Percentiles rank a stretch among this genome's conserved stretches.
Conservation (phyloP, 2,113 vertebrate genomes). For the Paradisaea rubra region DNA sequence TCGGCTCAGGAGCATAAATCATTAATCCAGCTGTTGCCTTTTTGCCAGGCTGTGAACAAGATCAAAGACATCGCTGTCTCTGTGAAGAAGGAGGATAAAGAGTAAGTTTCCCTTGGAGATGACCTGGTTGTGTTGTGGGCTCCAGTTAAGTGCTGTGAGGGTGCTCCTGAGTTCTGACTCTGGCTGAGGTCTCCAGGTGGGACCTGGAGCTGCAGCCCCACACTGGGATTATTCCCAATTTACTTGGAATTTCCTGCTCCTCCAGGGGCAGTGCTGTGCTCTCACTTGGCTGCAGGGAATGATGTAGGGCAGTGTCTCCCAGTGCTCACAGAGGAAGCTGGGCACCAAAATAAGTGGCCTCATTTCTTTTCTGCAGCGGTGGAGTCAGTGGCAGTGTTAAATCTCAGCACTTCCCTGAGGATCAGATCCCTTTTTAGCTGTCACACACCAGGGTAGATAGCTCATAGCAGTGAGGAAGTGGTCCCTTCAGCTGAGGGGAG, state of each 20-base stretch:
- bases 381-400: background rate
- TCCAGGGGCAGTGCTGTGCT: rapidly evolving
- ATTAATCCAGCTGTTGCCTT: slow-evolving; percentile 13
- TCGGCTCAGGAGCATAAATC: background rate
- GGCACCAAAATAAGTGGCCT: slow-evolving; percentile 7
- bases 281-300: background rate
- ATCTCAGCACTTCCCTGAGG: background rate
- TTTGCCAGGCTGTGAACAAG: slow-evolving; percentile 84
- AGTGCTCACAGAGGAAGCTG: rapidly evolving
- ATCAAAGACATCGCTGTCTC: slow-evolving; percentile 88
- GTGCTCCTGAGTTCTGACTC: background rate
- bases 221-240: rapidly evolving
- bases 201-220: background rate
- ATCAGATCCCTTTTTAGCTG: background rate
- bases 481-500: background rate
- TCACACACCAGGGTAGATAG: background rate
- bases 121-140: background rate
- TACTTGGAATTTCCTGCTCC: background rate
- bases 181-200: background rate
- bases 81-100: slow-evolving; percentile 88
- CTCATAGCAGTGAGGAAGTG: background rate
- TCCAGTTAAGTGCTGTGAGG: background rate
- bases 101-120: slow-evolving; percentile 72
- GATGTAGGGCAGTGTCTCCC: background rate
- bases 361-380: background rate